These are phyloP conservation scores for Diadumene lineata DNA, from an alignment of 92 coral and sea anemone species.

Conservation along the genomic window DNA sequence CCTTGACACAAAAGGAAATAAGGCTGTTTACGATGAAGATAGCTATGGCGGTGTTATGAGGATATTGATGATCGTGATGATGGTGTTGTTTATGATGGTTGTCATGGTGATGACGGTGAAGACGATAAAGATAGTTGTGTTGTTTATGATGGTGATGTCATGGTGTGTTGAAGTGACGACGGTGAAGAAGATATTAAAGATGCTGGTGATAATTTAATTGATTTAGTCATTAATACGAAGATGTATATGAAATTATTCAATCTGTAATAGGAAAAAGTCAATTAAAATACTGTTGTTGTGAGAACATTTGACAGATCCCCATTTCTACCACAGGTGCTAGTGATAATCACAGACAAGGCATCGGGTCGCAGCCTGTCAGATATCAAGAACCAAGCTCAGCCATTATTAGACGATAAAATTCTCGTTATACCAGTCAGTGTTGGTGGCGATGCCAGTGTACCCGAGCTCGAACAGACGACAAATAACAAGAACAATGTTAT, in stretches of 20 bases:
- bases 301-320: too few species aligned
- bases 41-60: background rate
- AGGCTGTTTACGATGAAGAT: too few species aligned
- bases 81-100: background rate
- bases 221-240: too few species aligned
- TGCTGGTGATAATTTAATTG: too few species aligned
- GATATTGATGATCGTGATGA: background rate
- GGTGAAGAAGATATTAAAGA: too few species aligned
- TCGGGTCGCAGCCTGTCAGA: conserved; percentile 45
- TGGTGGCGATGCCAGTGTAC: conserved; percentile 53
- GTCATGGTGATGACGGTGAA: background rate
- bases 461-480: conserved; percentile 43
- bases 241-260: too few species aligned
- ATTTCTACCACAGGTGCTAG: conserved; percentile 53
- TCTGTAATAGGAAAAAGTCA: too few species aligned
- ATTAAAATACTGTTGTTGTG: too few species aligned
- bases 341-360: conserved; percentile 72
- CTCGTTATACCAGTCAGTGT: conserved; percentile 81
- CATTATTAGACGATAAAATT: conserved; percentile 59
- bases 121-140: background rate
- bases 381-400: conserved; percentile 53
- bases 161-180: too few species aligned
- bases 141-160: background rate
- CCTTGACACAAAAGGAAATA: too few species aligned
- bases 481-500: conserved; percentile 46